Base-by-base conservation (phyloP, 2,797 vertebrate genomes). In the Gymnodraco acuticeps region DNA sequence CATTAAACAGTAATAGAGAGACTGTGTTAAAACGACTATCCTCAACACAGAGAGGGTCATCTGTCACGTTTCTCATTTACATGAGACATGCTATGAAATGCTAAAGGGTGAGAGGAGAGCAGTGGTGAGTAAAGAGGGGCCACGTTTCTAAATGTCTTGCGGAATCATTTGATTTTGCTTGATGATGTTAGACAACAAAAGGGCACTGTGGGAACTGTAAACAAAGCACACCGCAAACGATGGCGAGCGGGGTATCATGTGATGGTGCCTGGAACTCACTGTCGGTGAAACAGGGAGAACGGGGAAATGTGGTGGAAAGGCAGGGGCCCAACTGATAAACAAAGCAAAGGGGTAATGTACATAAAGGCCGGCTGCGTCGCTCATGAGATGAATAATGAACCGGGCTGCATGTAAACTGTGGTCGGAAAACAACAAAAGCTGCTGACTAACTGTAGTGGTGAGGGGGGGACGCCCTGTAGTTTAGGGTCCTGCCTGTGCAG, bases 381-480 rank as follows among this genome's bases (percentile, higher is more conserved):
- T 84, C 80, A 72, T 72, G 74, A 87, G 82, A 94, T 92, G 87
- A 94, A 89, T 91, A 94, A 93, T 87, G 81, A 92, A 78, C 68
- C 66, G 0, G 71, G 77, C 85, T 89, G 81, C 85, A 90, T 88
- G 90, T 92, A 94, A 95, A 94, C 91, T 92, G 91, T 84, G 94
- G 93, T 88, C 51, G 83, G 92, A 91, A 93, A 92, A 90, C 87
- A 93, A 94, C 88, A 93, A 93, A 91, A 91, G 91, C 90, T 91
- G 92, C 93, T 94, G 90, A 93, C 89, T 90, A 94, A 93, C 85
- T 87, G 86, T 74, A 86, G 87, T 60, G 84, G 86, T 61, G 69
- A 80, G 80, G 83, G 77, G 88, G 90, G 89, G 90, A 89, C 81
- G 68, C 74, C 80, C 84, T 85, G 72, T 85, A 62, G 81, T 91